Evolutionary conservation across 2,797 vertebrate genomes (phyloP).

Genomic region (Antrozous pallidus): DNA sequence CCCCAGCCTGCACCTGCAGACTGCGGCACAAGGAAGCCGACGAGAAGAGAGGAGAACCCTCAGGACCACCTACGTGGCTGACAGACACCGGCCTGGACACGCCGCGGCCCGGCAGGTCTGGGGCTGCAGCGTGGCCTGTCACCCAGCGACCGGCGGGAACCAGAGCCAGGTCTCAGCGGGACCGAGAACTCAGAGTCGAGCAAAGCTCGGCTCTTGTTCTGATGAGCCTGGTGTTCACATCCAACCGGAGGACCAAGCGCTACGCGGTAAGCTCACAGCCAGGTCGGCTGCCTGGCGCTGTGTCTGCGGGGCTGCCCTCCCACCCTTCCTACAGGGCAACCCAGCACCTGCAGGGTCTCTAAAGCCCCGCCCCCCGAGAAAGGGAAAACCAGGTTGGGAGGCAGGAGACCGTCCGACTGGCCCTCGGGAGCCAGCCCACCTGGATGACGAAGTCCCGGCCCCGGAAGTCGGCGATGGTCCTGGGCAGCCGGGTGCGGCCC

Average conservation of each 20-base stretch:
- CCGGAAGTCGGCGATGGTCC: slow-evolving; percentile 98
- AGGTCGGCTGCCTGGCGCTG: no score
- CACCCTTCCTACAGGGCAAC: neutral
- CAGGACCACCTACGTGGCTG: neutral
- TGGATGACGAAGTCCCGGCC: slow-evolving; percentile 99
- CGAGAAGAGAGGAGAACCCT: neutral
- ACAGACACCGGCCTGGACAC: accelerated
- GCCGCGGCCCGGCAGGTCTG: neutral
- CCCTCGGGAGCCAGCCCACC: no score
- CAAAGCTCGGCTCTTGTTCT: neutral
- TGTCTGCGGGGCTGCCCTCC: no score
- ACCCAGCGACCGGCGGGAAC: neutral
- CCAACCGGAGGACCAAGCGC: neutral
- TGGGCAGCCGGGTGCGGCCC: slow-evolving; percentile 95
- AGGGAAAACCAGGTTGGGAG: neutral
- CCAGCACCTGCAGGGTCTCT: neutral
- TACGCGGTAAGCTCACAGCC: no score
- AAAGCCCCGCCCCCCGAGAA: neutral
- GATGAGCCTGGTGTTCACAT: neutral
- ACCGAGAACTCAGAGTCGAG: neutral
- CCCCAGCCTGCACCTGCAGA: neutral
- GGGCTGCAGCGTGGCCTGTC: no score
- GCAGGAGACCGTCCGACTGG: neutral
- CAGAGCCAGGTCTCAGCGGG: neutral
- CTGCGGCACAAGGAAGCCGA: neutral